Base-by-base conservation (phyloP, 2,888 invertebrate genomes). In the Subacronicta megacephala region DNA sequence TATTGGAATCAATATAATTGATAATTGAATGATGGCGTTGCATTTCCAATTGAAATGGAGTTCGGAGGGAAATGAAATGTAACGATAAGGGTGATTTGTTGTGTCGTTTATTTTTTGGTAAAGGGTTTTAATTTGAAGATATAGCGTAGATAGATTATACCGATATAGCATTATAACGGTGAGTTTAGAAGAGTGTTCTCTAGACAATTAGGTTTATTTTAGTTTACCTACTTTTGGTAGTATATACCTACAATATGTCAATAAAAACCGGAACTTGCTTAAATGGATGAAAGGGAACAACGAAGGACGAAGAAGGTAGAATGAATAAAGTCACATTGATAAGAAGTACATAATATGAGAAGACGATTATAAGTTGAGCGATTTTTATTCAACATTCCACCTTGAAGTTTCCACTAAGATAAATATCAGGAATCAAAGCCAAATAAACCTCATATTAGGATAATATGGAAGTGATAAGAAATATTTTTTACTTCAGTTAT, bases 401-500 rank as follows among this genome's bases (percentile, higher is more conserved):
- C 43, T 38, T 42, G 12, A 13, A 2, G 9, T 20, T 9, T 44
- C 5, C 15, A 7, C 23, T 15, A 4, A n/a, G n/a, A n/a, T n/a
- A n/a, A 7, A 13, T 62, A 20, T 12, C 4, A 44, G 18, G 2
- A 16, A 41, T 52, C 52, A 35, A 37, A 20, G 45, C 26, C 23
- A 41, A 52, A 13, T 20, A 26, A 37, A 45, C 45, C 36, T n/a
- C 17, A 13, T 1, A 7, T 9, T 3, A 23, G 7, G 1, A 31
- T 18, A n/a, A n/a, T 16, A 29, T 17, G 2, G 31, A 44, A 37
- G 36, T 66, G 50, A 35, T 15, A 18, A 0, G 4, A 51, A 46
- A 36, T 65, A 23, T 16, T 18, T 33, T 45, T 58, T 62, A 66
- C 62, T 76, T 74, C 69, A 75, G 67, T 80, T 84, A 84, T 84